A percentile compares a stretch with the other conserved stretches of the same genome.
Evolutionary conservation across 2,888 invertebrate genomes (phyloP).

Genomic region (Heterodera filipjevi): DNA sequence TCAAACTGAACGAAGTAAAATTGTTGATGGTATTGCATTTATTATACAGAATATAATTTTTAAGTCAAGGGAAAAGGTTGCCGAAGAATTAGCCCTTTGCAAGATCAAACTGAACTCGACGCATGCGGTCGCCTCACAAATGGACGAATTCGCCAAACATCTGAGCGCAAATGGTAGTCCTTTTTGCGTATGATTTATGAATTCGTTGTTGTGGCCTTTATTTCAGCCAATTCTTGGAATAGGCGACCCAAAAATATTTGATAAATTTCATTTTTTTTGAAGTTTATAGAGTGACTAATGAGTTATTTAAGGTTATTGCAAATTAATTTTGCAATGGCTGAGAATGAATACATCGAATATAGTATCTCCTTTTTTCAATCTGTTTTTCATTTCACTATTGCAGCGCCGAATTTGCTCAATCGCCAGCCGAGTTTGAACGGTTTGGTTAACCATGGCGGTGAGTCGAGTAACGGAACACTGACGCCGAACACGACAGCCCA

Average conservation of each 20-base stretch:
- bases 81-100: slow-evolving; percentile 34
- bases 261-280: too few species aligned
- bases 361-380: not conserved
- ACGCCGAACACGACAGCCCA: not conserved
- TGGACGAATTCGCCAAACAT: slow-evolving; percentile 27
- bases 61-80: slow-evolving; percentile 15
- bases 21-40: not conserved
- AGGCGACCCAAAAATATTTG: too few species aligned
- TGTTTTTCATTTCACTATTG: not conserved
- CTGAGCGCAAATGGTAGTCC: slow-evolving; percentile 13
- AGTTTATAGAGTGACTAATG: too few species aligned
- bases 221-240: too few species aligned
- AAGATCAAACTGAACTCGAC: slow-evolving; percentile 33
- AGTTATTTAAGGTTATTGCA: too few species aligned
- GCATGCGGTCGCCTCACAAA: slow-evolving; percentile 3
- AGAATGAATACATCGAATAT: too few species aligned
- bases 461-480: not conserved
- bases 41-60: not conserved
- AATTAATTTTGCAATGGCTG: too few species aligned
- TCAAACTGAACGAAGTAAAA: slow-evolving; percentile 28
- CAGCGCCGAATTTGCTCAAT: slow-evolving; percentile 4
- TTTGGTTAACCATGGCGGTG: not conserved
- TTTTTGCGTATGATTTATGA: too few species aligned
- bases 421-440: not conserved
- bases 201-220: too few species aligned